Conservation (phyloP, 30 jellyfish, hydroid and myxozoan genomes). For the Hydra vulgaris region DNA sequence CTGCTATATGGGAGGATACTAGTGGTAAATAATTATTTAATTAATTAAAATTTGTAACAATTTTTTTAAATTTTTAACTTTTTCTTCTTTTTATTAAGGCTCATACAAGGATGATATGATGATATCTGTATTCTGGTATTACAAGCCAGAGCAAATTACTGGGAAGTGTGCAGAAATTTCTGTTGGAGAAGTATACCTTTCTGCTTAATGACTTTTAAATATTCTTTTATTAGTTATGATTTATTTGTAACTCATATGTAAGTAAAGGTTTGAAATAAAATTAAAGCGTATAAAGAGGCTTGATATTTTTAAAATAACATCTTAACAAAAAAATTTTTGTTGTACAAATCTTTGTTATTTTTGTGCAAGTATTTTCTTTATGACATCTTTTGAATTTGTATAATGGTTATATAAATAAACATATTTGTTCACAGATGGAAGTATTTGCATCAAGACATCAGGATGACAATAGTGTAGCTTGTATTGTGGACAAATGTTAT, state of each 20-base stretch:
- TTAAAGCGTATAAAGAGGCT: too few relatives aligned
- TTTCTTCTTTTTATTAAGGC: conserved; percentile 5
- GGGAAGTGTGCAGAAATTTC: conserved; percentile 5
- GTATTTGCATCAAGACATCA: conserved; percentile 97
- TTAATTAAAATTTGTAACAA: background rate
- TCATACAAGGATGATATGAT: conserved; percentile 66
- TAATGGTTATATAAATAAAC: background rate
- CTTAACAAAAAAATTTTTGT: background rate
- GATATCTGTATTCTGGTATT: conserved; percentile 98
- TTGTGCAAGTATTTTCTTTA: too few relatives aligned
- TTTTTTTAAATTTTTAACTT: background rate
- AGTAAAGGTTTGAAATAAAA: too few relatives aligned
- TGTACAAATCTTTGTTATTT: too few relatives aligned
- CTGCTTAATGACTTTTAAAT: too few relatives aligned
- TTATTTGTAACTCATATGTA: too few relatives aligned
- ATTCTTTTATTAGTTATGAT: too few relatives aligned
- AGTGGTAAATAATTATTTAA: conserved; percentile 37
- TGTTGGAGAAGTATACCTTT: background rate
- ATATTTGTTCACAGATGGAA: conserved; percentile 54
- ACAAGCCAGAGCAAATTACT: conserved; percentile 87
- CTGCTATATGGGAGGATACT: conserved; percentile 90
- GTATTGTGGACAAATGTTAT: conserved; percentile 92
- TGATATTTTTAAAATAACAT: background rate
- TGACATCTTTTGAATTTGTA: background rate
- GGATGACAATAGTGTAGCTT: conserved; percentile 99